phyloP scores from a whole-genome alignment of 1,140 invertebrate genomes.

The Drosophila dunni region DNA sequence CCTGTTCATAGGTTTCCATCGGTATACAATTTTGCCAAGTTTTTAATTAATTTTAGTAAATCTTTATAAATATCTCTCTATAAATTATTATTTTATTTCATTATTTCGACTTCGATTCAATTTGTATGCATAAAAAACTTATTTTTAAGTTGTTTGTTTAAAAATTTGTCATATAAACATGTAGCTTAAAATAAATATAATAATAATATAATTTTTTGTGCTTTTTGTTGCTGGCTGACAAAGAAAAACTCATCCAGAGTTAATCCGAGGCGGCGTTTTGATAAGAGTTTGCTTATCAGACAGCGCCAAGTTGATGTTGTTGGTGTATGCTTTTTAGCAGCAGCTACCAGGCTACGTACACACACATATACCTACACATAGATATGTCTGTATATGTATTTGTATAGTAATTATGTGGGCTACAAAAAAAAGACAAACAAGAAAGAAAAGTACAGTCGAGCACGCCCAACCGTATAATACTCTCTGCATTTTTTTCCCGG shows the following conservation, averaged over 20 bases:
- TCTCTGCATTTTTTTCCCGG: too few relatives aligned
- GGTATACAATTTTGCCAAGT: too few relatives aligned
- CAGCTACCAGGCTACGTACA: constrained; percentile 55
- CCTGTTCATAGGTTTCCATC: too few relatives aligned
- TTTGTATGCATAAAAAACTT: too few relatives aligned
- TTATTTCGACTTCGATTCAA: too few relatives aligned
- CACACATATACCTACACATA: neutral
- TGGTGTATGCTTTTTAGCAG: constrained; percentile 26
- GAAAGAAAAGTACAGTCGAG: too few relatives aligned
- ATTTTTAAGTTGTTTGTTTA: too few relatives aligned
- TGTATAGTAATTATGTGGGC: constrained; percentile 61
- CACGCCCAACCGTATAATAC: too few relatives aligned
- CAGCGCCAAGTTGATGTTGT: constrained; percentile 35
- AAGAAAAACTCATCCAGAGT: constrained; percentile 62
- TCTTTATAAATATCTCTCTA: too few relatives aligned
- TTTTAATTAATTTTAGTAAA: too few relatives aligned
- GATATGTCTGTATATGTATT: constrained; percentile 18
- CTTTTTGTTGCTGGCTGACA: constrained; percentile 20
- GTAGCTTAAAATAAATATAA: neutral
- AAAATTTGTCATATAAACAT: too few relatives aligned
- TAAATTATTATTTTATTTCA: too few relatives aligned
- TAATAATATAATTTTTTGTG: neutral
- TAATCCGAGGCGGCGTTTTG: constrained; percentile 66
- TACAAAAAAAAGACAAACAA: constrained; percentile 22
- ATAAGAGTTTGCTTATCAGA: constrained; percentile 65